These are phyloP conservation scores for Litoditis marina DNA, from an alignment of 2,888 invertebrate species.

Conservation along the genomic window DNA sequence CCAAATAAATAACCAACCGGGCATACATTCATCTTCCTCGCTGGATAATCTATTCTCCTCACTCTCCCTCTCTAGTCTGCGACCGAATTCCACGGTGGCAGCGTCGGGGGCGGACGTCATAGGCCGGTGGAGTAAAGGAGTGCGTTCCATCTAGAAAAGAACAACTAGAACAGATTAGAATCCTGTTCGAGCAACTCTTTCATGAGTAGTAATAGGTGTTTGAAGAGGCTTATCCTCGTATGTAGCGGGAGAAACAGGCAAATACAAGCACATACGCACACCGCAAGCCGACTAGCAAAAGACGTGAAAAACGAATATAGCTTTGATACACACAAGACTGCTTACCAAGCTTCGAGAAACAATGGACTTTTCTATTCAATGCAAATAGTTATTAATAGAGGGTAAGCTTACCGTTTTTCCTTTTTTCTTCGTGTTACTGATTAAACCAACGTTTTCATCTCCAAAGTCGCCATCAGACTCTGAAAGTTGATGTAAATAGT, in stretches of 20 bases:
- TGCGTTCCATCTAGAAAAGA: constrained; percentile 27
- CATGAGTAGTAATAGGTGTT: too few relatives aligned
- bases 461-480: constrained; percentile 20
- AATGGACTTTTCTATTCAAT: too few relatives aligned
- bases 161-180: too few relatives aligned
- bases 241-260: too few relatives aligned
- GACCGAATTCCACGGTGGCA: constrained; percentile 25
- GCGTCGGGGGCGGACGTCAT: constrained; percentile 24
- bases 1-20: constrained; percentile 23
- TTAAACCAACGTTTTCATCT: constrained; percentile 18
- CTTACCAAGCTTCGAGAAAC: too few relatives aligned
- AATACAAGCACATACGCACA: too few relatives aligned
- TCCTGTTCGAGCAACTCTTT: too few relatives aligned
- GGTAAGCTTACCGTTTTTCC: constrained; percentile 12
- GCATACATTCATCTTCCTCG: constrained; percentile 43
- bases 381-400: too few relatives aligned
- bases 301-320: too few relatives aligned
- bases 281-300: too few relatives aligned
- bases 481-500: neutral
- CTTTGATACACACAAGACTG: too few relatives aligned
- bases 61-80: constrained; percentile 18
- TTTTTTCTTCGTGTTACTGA: constrained; percentile 13
- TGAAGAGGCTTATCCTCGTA: too few relatives aligned
- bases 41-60: constrained; percentile 21
- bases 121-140: constrained; percentile 38